Percentiles rank a stretch among this genome's conserved stretches.
Evolutionary conservation across 2,888 invertebrate genomes (phyloP).

Genomic region (Chydorus sphaericus): DNA sequence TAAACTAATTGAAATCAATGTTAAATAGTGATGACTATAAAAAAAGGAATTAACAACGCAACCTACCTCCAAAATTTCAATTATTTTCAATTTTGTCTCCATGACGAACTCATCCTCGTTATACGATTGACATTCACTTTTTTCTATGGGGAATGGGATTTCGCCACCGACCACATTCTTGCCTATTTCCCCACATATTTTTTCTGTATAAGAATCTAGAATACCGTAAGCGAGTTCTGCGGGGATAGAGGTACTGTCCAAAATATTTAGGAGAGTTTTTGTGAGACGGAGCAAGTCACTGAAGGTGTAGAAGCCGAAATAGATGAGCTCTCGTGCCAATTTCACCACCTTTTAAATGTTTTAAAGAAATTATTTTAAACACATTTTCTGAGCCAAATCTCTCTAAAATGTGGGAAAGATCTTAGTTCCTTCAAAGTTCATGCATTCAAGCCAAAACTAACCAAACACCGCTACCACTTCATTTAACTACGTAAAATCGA

Average conservation of each 20-base stretch:
- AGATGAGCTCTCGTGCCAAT: conserved; percentile 87
- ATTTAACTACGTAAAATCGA: conserved; percentile 15
- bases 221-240: neutral
- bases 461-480: too few relatives aligned
- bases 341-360: conserved; percentile 79
- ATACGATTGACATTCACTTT: conserved; percentile 33
- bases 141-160: conserved; percentile 60
- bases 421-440: too few relatives aligned
- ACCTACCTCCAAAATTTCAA: conserved; percentile 82
- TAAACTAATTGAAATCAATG: conserved; percentile 47
- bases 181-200: neutral
- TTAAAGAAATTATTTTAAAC: too few relatives aligned
- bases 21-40: conserved; percentile 4
- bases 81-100: conserved; percentile 97
- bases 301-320: conserved; percentile 97
- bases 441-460: too few relatives aligned
- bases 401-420: too few relatives aligned
- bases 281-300: conserved; percentile 84
- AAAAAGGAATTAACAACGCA: conserved; percentile 7
- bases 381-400: too few relatives aligned
- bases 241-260: conserved; percentile 44
- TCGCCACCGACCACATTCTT: conserved; percentile 60
- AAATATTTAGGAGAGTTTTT: conserved; percentile 82
- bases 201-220: too few relatives aligned
- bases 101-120: conserved; percentile 89